These are phyloP conservation scores for Hoplostethus atlanticus DNA, from an alignment of 2,797 vertebrate genomes.

Conservation along the genomic window DNA sequence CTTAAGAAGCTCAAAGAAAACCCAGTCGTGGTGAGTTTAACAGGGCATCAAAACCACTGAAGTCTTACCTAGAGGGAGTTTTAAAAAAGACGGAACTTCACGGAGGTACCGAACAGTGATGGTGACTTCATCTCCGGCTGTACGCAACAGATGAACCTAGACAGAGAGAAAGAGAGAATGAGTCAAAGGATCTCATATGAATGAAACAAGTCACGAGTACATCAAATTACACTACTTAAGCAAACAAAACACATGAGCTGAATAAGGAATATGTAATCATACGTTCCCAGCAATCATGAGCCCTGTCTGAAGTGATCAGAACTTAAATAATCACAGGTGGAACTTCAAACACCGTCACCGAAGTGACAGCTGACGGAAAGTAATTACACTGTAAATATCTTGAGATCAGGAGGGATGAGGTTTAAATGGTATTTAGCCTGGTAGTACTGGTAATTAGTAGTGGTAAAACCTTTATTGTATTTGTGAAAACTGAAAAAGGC, in stretches of 20 bases:
- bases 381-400: slow-evolving; percentile 50
- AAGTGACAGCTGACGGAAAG: slow-evolving; percentile 52
- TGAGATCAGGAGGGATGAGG: slow-evolving; percentile 10
- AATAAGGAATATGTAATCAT: slow-evolving; percentile 56
- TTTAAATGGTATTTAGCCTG: slow-evolving; percentile 27
- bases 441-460: no score
- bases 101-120: slow-evolving; percentile 95
- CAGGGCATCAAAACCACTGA: neutral
- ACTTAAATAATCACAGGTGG: slow-evolving; percentile 46
- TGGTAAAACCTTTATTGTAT: no score
- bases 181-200: slow-evolving; percentile 5
- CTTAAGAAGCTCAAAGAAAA: slow-evolving; percentile 28
- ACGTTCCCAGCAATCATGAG: slow-evolving; percentile 17
- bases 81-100: slow-evolving; percentile 95
- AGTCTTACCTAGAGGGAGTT: slow-evolving; percentile 93
- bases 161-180: slow-evolving; percentile 10
- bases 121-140: slow-evolving; percentile 94
- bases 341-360: slow-evolving; percentile 11
- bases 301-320: slow-evolving; percentile 35
- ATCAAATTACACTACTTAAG: slow-evolving; percentile 39
- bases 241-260: slow-evolving; percentile 47
- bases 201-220: slow-evolving; percentile 47
- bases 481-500: no score
- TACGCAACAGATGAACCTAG: slow-evolving; percentile 95
- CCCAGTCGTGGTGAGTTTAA: slow-evolving; percentile 19